Evolutionary conservation across 1,140 invertebrate species (phyloP).

Genomic region (Berghia stephanieae): DNA sequence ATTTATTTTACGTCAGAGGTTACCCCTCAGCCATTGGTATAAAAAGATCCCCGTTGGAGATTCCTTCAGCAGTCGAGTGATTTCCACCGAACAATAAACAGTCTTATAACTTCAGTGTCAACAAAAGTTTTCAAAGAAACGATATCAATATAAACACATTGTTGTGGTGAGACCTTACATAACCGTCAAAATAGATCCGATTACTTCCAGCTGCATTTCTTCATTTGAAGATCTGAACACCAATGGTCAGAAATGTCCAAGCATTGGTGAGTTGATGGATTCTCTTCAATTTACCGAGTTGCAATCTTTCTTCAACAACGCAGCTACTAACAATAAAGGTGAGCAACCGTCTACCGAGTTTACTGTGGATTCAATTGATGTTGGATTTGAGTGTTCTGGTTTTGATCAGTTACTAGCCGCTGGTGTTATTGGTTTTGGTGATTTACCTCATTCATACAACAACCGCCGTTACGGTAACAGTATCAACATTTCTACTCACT

Average conservation of each 20-base stretch:
- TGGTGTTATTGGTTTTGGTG: constrained; percentile 18
- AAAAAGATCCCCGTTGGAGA: neutral
- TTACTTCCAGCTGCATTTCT: constrained; percentile 30
- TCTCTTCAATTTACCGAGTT: constrained; percentile 40
- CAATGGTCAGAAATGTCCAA: constrained; percentile 30
- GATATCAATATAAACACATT: neutral
- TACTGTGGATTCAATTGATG: constrained; percentile 27
- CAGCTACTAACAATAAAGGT: constrained; percentile 15
- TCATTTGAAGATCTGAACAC: constrained; percentile 34
- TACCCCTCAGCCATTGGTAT: constrained; percentile 20
- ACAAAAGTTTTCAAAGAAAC: neutral
- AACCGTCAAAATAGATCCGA: constrained; percentile 46
- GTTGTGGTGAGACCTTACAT: neutral
- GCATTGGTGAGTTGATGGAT: constrained; percentile 41
- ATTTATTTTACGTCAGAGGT: neutral
- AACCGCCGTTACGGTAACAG: constrained; percentile 19
- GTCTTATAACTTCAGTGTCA: neutral
- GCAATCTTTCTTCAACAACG: constrained; percentile 32
- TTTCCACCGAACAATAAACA: neutral
- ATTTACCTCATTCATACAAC: constrained; percentile 11
- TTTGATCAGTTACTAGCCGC: too few relatives aligned
- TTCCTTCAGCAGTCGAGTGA: neutral
- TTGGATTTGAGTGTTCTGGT: too few relatives aligned
- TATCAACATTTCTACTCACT: constrained; percentile 27
- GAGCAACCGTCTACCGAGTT: constrained; percentile 30